A percentile compares a stretch with the other conserved stretches of the same genome.
These are phyloP conservation scores for Eublepharis macularius DNA, from an alignment of 2,113 vertebrate species.

Conservation along the genomic window DNA sequence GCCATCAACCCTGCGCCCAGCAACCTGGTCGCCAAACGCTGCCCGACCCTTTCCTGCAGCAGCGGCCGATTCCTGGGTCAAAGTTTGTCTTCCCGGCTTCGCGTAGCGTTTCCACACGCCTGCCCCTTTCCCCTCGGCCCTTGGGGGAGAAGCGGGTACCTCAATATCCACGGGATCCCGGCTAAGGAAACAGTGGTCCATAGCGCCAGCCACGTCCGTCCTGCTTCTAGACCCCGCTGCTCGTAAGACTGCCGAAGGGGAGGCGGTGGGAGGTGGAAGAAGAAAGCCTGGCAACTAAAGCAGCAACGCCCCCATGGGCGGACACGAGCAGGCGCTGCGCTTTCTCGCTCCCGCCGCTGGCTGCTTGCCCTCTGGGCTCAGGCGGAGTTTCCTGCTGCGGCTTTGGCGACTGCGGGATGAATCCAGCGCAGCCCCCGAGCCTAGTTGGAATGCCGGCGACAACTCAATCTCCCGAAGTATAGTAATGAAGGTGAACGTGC, in stretches of 20 bases:
- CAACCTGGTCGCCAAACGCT: not conserved
- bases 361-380: not conserved
- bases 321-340: not conserved
- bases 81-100: not conserved
- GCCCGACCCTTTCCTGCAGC: not conserved
- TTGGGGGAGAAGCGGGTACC: conserved; percentile 69
- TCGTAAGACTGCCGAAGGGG: not conserved
- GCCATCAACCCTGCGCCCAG: not conserved
- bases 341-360: too few relatives aligned
- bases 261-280: conserved; percentile 1
- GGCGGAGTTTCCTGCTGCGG: not conserved
- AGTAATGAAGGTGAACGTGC: too few relatives aligned
- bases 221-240: conserved; percentile 2
- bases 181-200: conserved; percentile 81
- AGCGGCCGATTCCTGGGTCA: not conserved
- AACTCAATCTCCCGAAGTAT: not conserved
- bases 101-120: not conserved
- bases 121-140: conserved; percentile 22
- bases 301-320: conserved; percentile 35
- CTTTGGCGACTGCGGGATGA: not conserved
- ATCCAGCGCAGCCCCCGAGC: not conserved
- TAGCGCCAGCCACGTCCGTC: conserved; percentile 42
- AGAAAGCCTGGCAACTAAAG: not conserved
- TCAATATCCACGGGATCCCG: conserved; percentile 84
- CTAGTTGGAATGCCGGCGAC: not conserved